These are phyloP conservation scores for Danio choprae DNA, from an alignment of 2,797 vertebrate genomes.

Conservation along the genomic window DNA sequence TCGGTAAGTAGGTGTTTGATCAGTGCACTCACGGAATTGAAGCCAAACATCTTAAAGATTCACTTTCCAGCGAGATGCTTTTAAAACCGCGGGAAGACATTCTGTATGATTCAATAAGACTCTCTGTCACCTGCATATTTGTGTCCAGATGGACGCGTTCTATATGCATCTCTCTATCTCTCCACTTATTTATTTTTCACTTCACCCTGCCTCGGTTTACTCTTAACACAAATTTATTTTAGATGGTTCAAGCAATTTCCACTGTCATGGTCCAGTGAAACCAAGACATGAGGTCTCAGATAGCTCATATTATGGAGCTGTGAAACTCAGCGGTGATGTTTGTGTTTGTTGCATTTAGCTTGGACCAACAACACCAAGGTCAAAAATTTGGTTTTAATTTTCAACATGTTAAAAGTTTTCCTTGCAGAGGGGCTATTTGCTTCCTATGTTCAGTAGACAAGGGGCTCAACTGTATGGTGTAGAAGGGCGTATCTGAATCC, in stretches of 20 bases:
- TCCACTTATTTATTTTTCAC: conserved; percentile 4
- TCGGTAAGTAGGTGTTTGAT: conserved; percentile 21
- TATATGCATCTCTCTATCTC: background rate
- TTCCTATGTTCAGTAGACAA: background rate
- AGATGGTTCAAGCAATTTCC: conserved; percentile 29
- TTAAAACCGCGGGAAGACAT: conserved; percentile 6
- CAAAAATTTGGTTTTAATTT: background rate
- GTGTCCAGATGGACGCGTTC: conserved; percentile 8
- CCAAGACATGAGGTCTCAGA: conserved; percentile 16
- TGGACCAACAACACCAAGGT: background rate
- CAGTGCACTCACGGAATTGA: background rate
- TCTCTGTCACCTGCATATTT: background rate
- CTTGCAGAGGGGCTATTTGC: background rate
- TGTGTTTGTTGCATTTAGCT: conserved; percentile 24
- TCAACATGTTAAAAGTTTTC: background rate
- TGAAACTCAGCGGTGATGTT: background rate
- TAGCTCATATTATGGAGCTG: conserved; percentile 5
- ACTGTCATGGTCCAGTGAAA: conserved; percentile 44
- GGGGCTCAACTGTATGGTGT: no score
- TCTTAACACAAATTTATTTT: conserved; percentile 45
- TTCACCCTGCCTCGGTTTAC: conserved; percentile 6
- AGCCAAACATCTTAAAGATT: background rate
- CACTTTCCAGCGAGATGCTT: conserved; percentile 2
- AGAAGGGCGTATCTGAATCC: no score
- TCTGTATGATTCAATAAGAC: conserved; percentile 10